Conservation (phyloP, 2,888 invertebrate species). For the Pycnomerus fuliginosus region DNA sequence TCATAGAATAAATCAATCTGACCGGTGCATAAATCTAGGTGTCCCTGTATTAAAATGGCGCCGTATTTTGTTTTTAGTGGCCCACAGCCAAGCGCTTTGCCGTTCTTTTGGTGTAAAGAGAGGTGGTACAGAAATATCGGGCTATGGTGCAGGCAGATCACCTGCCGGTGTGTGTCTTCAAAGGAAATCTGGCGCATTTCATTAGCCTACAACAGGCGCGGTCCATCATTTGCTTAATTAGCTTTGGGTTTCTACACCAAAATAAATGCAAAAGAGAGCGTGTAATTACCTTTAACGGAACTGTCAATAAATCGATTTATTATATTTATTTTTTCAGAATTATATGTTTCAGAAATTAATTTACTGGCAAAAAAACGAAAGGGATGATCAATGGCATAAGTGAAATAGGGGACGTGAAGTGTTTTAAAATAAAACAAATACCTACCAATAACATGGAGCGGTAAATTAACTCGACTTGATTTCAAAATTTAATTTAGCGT, state of each 20-base stretch:
- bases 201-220: conserved; percentile 39
- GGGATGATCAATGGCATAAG: not conserved
- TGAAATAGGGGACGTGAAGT: not conserved
- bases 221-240: conserved; percentile 35
- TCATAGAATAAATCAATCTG: too few relatives aligned
- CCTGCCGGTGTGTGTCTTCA: conserved; percentile 43
- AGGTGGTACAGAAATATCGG: conserved; percentile 41
- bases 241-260: not conserved
- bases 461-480: conserved; percentile 41
- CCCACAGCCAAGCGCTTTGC: conserved; percentile 42
- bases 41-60: too few relatives aligned
- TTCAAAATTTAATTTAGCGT: conserved; percentile 47
- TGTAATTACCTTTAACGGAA: not conserved
- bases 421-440: conserved; percentile 31
- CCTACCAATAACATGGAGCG: conserved; percentile 28
- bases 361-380: not conserved
- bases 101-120: conserved; percentile 31
- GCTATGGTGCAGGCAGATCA: conserved; percentile 37
- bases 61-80: conserved; percentile 47
- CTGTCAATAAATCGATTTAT: not conserved
- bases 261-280: not conserved
- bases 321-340: not conserved
- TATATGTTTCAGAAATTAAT: not conserved
- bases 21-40: too few relatives aligned
- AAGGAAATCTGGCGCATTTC: conserved; percentile 40